Percentiles rank a stretch among this genome's conserved stretches.
These are phyloP conservation scores for Muscicapa adusta DNA, from an alignment of 2,113 vertebrate genomes.

Conservation along the genomic window DNA sequence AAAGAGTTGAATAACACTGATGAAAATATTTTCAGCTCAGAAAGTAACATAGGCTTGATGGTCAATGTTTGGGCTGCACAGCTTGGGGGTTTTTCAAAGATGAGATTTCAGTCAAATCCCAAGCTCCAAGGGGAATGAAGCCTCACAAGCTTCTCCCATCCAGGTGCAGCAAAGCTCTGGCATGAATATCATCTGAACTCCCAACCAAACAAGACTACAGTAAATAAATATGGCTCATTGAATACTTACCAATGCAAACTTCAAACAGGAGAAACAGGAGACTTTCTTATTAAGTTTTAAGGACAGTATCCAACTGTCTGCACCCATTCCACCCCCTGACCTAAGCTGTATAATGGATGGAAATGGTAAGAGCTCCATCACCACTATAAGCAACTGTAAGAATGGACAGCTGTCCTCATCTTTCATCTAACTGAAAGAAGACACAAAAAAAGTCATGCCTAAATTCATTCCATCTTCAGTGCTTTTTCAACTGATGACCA, in stretches of 20 bases:
- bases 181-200: background rate
- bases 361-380: background rate
- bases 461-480: background rate
- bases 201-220: background rate
- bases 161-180: background rate
- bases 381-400: background rate
- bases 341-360: background rate
- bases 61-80: background rate
- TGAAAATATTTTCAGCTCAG: background rate
- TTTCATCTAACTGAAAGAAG: background rate
- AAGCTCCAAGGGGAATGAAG: background rate
- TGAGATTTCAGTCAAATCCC: accelerated
- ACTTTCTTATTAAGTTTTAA: background rate
- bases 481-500: background rate
- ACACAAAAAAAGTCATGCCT: background rate
- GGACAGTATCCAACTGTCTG: accelerated
- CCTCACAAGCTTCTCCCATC: background rate
- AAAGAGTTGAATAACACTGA: background rate
- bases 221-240: background rate
- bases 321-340: background rate
- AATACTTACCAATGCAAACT: background rate
- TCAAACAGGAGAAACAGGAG: background rate
- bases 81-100: background rate
- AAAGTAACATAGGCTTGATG: background rate
- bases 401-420: background rate